Base-by-base conservation (phyloP, 2,113 vertebrate species). In the Electrona antarctica region DNA sequence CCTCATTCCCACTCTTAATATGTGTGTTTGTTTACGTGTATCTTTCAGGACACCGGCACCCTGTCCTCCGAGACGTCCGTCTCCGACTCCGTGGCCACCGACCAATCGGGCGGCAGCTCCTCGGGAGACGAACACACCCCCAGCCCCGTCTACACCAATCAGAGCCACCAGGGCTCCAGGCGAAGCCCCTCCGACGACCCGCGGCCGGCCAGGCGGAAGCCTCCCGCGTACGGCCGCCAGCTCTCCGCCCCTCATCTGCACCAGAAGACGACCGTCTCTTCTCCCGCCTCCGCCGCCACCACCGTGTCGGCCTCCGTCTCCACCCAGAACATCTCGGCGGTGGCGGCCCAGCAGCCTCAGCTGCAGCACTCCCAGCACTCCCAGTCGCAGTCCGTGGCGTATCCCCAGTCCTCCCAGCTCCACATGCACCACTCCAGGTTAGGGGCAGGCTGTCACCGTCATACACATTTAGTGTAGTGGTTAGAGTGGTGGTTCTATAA, bases 191-290 rank as follows among this genome's bases (percentile, higher is more conserved):
- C 33, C 33, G 5, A 41, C 33, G 3, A 1, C 1, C 33, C 3
- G 33, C 67, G 76, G 9, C 29, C 56, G n/a, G 28, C 61, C 13
- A 76, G 80, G 60, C 78, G 76, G 49, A 87, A 87, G 63, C 84
- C 84, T 50, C 88, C 88, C 4, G 80, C 86, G 1, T 89, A 89
- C 63, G 78, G 82, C 0, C 74, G 88, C 3, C 88, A 89, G 67
- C 83, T 85, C 64, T 89, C 88, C 21, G 88, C 88, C 41, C 88
- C 88, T 1, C 88, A 88, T 41, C 78, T 84, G 11, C 88, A 89
- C 61, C 79, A 85, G 56, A 86, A 74, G 21, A 45, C 64, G 4
- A 54, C 72, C 4, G 11, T 2, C 21, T 21, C 21, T 21, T 21
- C 21, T 21, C 21, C 55, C 3, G 7, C 47, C 1, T 29, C 48